Conservation (phyloP, 1,140 invertebrate genomes). For the Coelopa frigida region DNA sequence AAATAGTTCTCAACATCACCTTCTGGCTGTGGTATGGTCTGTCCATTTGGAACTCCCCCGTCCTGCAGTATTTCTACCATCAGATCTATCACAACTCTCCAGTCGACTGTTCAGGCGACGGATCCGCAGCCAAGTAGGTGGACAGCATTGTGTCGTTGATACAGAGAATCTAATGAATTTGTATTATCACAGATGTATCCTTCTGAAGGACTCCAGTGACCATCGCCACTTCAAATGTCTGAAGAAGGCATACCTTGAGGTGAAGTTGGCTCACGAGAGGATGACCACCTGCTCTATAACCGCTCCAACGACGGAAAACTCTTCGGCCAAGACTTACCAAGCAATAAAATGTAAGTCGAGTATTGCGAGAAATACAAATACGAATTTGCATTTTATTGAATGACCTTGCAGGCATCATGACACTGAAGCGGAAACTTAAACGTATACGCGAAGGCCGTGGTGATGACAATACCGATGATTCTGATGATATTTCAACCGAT, state of each 20-base stretch:
- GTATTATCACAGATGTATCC: constrained; percentile 26
- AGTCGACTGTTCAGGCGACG: constrained; percentile 37
- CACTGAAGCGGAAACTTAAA: constrained; percentile 39
- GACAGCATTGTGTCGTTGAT: too few species aligned
- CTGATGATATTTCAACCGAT: constrained; percentile 3
- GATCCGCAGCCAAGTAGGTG: constrained; percentile 37
- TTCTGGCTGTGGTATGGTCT: constrained; percentile 43
- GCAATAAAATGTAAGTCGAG: constrained; percentile 38
- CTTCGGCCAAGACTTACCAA: constrained; percentile 39
- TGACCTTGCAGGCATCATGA: constrained; percentile 35
- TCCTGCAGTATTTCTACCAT: constrained; percentile 42
- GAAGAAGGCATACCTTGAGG: constrained; percentile 37
- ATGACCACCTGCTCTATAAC: constrained; percentile 23
- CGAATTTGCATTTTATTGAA: neutral
- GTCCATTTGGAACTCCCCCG: constrained; percentile 42
- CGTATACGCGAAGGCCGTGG: constrained; percentile 42
- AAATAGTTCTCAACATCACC: constrained; percentile 31
- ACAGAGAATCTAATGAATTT: neutral
- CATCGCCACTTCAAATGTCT: constrained; percentile 39
- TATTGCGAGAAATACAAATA: neutral
- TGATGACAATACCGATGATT: constrained; percentile 30
- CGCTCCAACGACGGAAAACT: constrained; percentile 19
- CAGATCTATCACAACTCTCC: constrained; percentile 41
- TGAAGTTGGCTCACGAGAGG: constrained; percentile 36
- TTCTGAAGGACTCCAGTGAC: constrained; percentile 36